Evolutionary conservation across 2,113 vertebrate species (phyloP).

Genomic region (Melanocharis versteri): DNA sequence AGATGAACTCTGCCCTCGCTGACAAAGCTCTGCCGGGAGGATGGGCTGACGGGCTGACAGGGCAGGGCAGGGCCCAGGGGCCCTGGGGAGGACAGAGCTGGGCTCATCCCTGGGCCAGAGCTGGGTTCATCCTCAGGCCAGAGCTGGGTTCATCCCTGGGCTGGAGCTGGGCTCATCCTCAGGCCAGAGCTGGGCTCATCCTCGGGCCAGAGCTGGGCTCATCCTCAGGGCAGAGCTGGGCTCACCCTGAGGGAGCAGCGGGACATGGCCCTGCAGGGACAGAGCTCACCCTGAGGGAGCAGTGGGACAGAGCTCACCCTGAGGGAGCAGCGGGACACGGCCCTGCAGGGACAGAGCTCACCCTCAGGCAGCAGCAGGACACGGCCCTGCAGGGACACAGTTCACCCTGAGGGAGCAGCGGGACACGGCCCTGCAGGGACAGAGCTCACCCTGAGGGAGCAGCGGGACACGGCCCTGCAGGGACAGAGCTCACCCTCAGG

Average conservation of each 20-base stretch:
- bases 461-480: no score
- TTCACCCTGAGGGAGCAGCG: no score
- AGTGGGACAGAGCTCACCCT: neutral
- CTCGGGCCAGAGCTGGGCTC: neutral
- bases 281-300: no score
- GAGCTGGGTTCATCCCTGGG: accelerated
- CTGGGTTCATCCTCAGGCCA: neutral
- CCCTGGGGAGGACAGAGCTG: neutral
- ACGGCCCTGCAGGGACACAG: no score
- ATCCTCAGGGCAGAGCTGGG: neutral
- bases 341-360: no score
- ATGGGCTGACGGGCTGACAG: neutral
- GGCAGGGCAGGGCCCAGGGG: neutral
- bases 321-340: no score
- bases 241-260: no score
- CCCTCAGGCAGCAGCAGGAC: neutral
- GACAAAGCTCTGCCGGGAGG: neutral
- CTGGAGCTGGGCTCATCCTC: neutral
- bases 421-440: no score
- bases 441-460: no score
- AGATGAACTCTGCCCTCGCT: neutral
- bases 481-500: no score
- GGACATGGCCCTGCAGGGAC: no score
- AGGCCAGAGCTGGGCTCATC: neutral
- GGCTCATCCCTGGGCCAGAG: neutral